phyloP scores from a whole-genome alignment of 2,888 invertebrate genomes.

The Leucozona laternaria region DNA sequence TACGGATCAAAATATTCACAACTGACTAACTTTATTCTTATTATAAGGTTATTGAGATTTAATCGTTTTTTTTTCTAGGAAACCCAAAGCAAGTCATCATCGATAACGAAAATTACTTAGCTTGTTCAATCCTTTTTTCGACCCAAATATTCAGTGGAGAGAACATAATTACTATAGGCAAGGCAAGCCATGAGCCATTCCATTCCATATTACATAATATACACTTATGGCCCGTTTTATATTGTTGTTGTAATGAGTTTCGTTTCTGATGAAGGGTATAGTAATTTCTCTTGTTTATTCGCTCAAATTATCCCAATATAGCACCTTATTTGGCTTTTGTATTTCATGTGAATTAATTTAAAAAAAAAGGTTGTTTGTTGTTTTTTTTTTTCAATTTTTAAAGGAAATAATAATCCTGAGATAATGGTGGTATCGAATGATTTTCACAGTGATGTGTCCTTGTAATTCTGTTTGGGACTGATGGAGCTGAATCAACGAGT shows the following conservation, averaged over 20 bases:
- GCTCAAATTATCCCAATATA: conserved; percentile 47
- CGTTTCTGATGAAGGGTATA: not conserved
- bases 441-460: conserved; percentile 1
- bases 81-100: not conserved
- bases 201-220: not conserved
- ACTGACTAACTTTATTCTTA: not conserved
- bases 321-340: conserved; percentile 39
- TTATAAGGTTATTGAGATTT: not conserved
- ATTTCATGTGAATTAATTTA: conserved; percentile 50
- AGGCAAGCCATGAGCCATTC: conserved; percentile 17
- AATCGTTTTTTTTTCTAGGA: not conserved
- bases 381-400: conserved; percentile 9
- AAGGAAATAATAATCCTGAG: not conserved
- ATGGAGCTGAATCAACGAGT: not conserved
- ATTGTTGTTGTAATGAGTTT: not conserved
- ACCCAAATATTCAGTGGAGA: conserved; percentile 67
- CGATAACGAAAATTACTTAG: conserved; percentile 11
- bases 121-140: conserved; percentile 10
- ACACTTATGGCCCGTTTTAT: not conserved
- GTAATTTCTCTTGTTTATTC: conserved; percentile 42
- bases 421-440: not conserved
- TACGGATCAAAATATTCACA: too few species aligned
- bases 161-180: conserved; percentile 61
- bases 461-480: not conserved
- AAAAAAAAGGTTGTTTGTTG: not conserved